These are phyloP conservation scores for Metopia argyrocephala DNA, from an alignment of 2,888 invertebrate species.

Conservation along the genomic window DNA sequence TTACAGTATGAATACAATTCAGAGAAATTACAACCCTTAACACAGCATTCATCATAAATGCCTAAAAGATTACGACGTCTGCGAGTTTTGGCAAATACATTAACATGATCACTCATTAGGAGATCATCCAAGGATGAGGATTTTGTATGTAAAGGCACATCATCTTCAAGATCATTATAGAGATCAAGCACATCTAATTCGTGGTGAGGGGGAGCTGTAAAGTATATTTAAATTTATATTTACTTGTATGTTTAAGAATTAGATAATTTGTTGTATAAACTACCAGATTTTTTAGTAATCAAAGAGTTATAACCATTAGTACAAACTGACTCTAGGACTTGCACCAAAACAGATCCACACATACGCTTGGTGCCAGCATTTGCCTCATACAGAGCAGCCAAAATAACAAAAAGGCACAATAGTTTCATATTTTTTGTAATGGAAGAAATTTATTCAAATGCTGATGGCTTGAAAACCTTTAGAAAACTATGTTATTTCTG, in stretches of 20 bases:
- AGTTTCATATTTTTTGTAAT: constrained; percentile 53
- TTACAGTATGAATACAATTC: constrained; percentile 49
- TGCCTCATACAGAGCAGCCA: constrained; percentile 25
- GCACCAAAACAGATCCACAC: constrained; percentile 21
- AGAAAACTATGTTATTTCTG: background rate
- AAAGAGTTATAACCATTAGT: constrained; percentile 20
- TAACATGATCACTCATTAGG: constrained; percentile 17
- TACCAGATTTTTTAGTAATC: constrained; percentile 36
- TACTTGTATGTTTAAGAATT: background rate
- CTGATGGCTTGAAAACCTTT: background rate
- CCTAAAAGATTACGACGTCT: constrained; percentile 46
- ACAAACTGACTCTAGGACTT: constrained; percentile 23
- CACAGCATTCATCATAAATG: constrained; percentile 57
- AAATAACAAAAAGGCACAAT: constrained; percentile 15
- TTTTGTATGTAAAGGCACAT: background rate
- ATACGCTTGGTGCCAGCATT: constrained; percentile 26
- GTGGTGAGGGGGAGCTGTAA: constrained; percentile 5
- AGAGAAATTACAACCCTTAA: constrained; percentile 39
- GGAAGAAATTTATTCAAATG: too few species aligned
- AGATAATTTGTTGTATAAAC: too few species aligned
- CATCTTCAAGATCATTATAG: constrained; percentile 39
- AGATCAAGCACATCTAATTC: constrained; percentile 26
- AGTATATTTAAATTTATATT: background rate
- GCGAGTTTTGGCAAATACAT: constrained; percentile 48
- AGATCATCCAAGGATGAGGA: constrained; percentile 35